These are phyloP conservation scores for Pao palembangensis DNA, from an alignment of 2,113 vertebrate genomes.

Conservation along the genomic window DNA sequence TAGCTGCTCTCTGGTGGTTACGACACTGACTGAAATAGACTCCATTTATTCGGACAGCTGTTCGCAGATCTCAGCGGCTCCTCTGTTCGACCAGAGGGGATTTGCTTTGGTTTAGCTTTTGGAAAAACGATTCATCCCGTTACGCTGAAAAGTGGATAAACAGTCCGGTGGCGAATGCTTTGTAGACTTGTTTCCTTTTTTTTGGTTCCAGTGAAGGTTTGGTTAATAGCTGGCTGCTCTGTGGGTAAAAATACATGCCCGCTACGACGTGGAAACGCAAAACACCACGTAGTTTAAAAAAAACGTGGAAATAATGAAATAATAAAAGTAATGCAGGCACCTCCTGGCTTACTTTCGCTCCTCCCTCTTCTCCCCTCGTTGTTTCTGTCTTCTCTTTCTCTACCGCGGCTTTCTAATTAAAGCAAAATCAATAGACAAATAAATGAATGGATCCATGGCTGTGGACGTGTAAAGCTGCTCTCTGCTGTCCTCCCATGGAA, in stretches of 20 bases:
- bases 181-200: conserved; percentile 22
- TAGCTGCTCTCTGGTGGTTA: conserved; percentile 27
- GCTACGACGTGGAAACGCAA: conserved; percentile 18
- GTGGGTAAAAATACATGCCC: conserved; percentile 32
- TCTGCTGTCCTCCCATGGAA: conserved; percentile 21
- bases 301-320: conserved; percentile 49
- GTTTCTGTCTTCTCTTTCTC: conserved; percentile 46
- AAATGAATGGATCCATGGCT: conserved; percentile 62
- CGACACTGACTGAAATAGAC: conserved; percentile 22
- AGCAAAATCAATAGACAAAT: conserved; percentile 68
- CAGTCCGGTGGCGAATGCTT: conserved; percentile 25
- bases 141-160: conserved; percentile 48
- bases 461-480: conserved; percentile 32
- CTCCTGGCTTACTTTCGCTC: conserved; percentile 58
- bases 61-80: background rate
- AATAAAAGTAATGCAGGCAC: conserved; percentile 67
- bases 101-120: conserved; percentile 63
- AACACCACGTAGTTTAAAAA: background rate
- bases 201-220: conserved; percentile 60
- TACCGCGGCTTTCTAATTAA: conserved; percentile 68
- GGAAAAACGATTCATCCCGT: conserved; percentile 23
- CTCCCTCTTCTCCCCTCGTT: conserved; percentile 56
- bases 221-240: conserved; percentile 66
- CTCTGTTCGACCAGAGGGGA: conserved; percentile 15
- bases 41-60: conserved; percentile 33